Evolutionary conservation across 2,888 invertebrate genomes (phyloP).

Genomic region (Glyphotaelius pellucidus): DNA sequence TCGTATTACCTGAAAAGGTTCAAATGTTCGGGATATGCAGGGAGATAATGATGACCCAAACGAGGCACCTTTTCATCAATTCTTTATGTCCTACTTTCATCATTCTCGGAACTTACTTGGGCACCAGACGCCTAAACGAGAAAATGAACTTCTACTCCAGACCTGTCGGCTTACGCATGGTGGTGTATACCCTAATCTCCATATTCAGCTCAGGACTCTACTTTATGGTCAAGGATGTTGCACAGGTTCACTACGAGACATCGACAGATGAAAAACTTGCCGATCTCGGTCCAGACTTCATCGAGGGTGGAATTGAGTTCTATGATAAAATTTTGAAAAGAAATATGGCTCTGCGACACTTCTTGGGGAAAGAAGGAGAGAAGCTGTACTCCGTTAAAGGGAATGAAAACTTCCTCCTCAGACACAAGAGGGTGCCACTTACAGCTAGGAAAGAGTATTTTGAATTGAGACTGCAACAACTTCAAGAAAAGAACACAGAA

Average conservation of each 20-base stretch:
- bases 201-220: constrained; percentile 80
- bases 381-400: constrained; percentile 81
- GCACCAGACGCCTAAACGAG: constrained; percentile 76
- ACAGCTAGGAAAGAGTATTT: constrained; percentile 83
- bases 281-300: constrained; percentile 79
- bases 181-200: constrained; percentile 78
- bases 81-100: constrained; percentile 75
- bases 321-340: constrained; percentile 85
- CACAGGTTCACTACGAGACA: constrained; percentile 81
- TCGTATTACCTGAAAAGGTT: constrained; percentile 87
- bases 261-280: constrained; percentile 81
- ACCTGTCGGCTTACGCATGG: constrained; percentile 73
- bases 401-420: constrained; percentile 82
- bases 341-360: constrained; percentile 83
- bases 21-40: constrained; percentile 89
- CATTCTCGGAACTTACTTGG: constrained; percentile 75
- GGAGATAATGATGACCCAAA: constrained; percentile 82
- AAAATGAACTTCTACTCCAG: constrained; percentile 77
- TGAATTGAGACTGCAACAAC: constrained; percentile 75
- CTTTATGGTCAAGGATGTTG: constrained; percentile 81
- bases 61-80: constrained; percentile 78
- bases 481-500: background rate
- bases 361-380: constrained; percentile 82
- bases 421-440: constrained; percentile 82
- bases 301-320: constrained; percentile 86